A percentile compares a stretch with the other conserved stretches of the same genome.
phyloP scores from a whole-genome alignment of 2,113 vertebrate species.

The Morone chrysops region DNA sequence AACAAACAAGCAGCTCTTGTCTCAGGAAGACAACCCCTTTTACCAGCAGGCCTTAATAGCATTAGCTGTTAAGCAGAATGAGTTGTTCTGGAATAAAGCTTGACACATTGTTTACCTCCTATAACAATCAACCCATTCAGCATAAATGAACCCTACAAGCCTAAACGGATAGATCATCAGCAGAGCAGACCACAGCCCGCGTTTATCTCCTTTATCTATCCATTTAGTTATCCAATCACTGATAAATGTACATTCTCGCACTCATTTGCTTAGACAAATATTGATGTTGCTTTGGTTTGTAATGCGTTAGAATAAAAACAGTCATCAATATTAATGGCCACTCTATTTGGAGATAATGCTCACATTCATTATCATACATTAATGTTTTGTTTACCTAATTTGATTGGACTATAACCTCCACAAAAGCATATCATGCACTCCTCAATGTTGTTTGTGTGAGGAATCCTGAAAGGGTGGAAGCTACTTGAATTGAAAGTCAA shows the following conservation, averaged over 20 bases:
- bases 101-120: slow-evolving; percentile 67
- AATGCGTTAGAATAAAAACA: slow-evolving; percentile 52
- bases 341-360: slow-evolving; percentile 70
- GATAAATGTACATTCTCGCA: slow-evolving; percentile 60
- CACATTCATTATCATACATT: slow-evolving; percentile 73
- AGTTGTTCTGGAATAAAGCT: slow-evolving; percentile 51
- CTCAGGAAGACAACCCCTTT: slow-evolving; percentile 46
- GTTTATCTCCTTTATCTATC: slow-evolving; percentile 68
- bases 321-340: slow-evolving; percentile 76
- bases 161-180: slow-evolving; percentile 61
- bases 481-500: slow-evolving; percentile 48
- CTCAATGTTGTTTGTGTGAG: slow-evolving; percentile 22
- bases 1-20: slow-evolving; percentile 41
- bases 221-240: slow-evolving; percentile 60
- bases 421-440: slow-evolving; percentile 39
- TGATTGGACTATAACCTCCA: slow-evolving; percentile 65
- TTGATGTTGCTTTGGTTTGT: slow-evolving; percentile 59
- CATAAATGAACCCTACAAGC: slow-evolving; percentile 69
- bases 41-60: slow-evolving; percentile 43
- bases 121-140: slow-evolving; percentile 63
- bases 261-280: slow-evolving; percentile 68
- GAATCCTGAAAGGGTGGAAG: slow-evolving; percentile 37
- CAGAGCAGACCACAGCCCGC: slow-evolving; percentile 50
- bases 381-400: slow-evolving; percentile 75
- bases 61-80: slow-evolving; percentile 61